A percentile compares a stretch with the other conserved stretches of the same genome.
These are phyloP conservation scores for Alces alces DNA, from an alignment of 2,113 vertebrate genomes.

Conservation along the genomic window DNA sequence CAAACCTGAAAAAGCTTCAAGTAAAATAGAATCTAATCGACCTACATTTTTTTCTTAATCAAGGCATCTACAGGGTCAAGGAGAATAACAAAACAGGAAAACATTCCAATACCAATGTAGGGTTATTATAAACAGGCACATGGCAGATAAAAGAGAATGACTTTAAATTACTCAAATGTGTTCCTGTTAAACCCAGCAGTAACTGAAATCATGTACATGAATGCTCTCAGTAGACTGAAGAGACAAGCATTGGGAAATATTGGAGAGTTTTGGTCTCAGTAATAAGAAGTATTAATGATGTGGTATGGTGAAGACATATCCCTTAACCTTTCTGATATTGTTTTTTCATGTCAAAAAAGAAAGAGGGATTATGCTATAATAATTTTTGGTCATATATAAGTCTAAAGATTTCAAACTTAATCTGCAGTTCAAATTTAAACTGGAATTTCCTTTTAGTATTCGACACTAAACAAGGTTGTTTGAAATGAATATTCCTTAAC, in stretches of 20 bases:
- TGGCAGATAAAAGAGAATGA: not conserved
- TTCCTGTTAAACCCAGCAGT: not conserved
- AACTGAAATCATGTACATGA: not conserved
- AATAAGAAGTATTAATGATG: not conserved
- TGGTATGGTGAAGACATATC: not conserved
- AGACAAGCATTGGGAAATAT: not conserved
- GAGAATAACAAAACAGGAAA: not conserved
- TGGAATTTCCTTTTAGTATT: not conserved
- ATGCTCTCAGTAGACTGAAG: not conserved
- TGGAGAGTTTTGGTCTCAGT: not conserved
- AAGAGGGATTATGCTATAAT: not conserved
- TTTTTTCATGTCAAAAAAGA: not conserved
- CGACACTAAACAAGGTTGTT: not conserved
- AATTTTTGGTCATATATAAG: not conserved
- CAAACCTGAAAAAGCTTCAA: not conserved
- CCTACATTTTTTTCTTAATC: not conserved
- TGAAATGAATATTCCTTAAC: not conserved
- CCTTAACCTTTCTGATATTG: not conserved
- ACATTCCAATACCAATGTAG: not conserved
- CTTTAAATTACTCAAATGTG: not conserved
- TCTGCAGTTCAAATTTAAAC: not conserved
- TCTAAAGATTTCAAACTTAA: not conserved
- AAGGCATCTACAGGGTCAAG: not conserved
- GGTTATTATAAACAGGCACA: not conserved
- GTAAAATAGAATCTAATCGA: conserved; percentile 12